Evolutionary conservation across 2,797 vertebrate genomes (phyloP), one percentile per base, ranked within the genome.

Genomic region (Darevskia nairensis): DNA sequence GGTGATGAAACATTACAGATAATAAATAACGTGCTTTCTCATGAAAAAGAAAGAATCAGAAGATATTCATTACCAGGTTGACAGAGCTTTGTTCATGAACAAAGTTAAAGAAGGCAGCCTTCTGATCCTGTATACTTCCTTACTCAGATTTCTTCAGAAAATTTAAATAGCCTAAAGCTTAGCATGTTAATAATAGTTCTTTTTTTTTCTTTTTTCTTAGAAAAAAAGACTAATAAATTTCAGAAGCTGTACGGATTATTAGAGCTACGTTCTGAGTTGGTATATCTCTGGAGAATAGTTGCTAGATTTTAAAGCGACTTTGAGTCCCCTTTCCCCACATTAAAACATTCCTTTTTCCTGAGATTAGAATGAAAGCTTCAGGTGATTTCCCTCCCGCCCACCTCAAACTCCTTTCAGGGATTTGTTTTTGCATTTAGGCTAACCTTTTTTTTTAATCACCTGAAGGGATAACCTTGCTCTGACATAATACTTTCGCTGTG

Each of bases 381-480:
- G 8, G 80, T 86, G 15, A 69, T 82, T 39, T 61, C 59, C 89
- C 35, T 23, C n/a, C 32, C 6, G 72, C 39, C 32, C n/a, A 6
- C 29, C 35, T 74, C 61, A 71, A 44, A 32, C 32, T 80, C 77
- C 55, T 88, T 91, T 90, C 11, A 82, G 41, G 25, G 2, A 74
- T 90, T 89, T 93, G 10, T 90, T 92, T 83, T 59, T 90, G 59
- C 15, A 78, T 91, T 93, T 83, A 41, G 3, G 11, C 80, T 61
- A 78, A 88, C 82, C 23, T 25, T 77, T 90, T 64, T 89, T 46
- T 90, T 91, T 88, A 91, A 93, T 91, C 89, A 91, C 21, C 68
- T 79, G 68, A 89, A 90, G 64, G 32, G 89, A 91, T 77, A 93
- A 86, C 39, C 85, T 93, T 92, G 32, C 21, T 92, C 80, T 94